Evolutionary conservation across 2,113 vertebrate genomes (phyloP), one percentile per base, ranked within the genome.

Genomic region (Eurypyga helias): DNA sequence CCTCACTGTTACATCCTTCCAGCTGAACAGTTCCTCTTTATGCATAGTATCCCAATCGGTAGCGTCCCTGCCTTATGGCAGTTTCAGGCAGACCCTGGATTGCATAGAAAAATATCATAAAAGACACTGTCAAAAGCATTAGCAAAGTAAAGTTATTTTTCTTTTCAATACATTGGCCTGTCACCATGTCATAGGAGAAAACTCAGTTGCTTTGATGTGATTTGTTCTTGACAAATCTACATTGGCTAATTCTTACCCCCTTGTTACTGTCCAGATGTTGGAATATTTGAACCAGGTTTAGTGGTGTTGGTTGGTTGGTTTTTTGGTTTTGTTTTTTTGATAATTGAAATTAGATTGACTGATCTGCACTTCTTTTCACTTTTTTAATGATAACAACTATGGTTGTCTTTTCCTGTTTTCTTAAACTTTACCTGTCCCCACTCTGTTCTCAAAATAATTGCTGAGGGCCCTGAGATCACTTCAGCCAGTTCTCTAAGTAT

Each of bases 221-320:
- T 96, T 93, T 89, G 48, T 87, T 95, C 67, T 89, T 97, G 72
- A 94, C 72, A 96, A 94, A 94, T 93, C 83, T 77, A 17, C 0
- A 0, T 45, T 94, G 77, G 38, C 57, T 91, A 77, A 75, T 91
- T 89, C 52, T 48, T 91, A 92, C 91, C 51, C 80, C 80, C 83
- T 87, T 84, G 69, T 51, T 91, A 64, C 78, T 1, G 0, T 89
- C 83, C 93, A 94, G 91, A 78, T 95, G 83, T 96, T 86, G 89
- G 83, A 89, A 87, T 93, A 79, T 67, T 95, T 71, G 52, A 92
- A 82, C 12, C 10, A 48, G n/a, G n/a, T n/a, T n/a, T n/a, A n/a
- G n/a, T n/a, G n/a, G n/a, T n/a, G n/a, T n/a, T n/a, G n/a, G n/a
- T n/a, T n/a, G n/a, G n/a, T n/a, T n/a, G n/a, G n/a, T n/a, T n/a